phyloP scores from a whole-genome alignment of 2,888 invertebrate species.

The Aleiodes leptofemur region DNA sequence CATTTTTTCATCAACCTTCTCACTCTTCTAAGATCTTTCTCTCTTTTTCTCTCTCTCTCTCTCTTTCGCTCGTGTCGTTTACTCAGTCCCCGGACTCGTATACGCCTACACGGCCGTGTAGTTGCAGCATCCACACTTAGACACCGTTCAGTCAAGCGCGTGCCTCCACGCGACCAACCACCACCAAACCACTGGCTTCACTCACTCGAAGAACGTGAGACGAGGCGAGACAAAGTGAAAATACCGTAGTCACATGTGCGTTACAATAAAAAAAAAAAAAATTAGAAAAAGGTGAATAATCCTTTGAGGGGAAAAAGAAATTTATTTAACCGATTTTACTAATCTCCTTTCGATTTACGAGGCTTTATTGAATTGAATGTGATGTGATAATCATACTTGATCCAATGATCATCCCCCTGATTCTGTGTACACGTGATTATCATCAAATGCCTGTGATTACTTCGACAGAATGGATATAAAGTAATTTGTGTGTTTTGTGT shows the following conservation, averaged over 20 bases:
- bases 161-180: conserved; percentile 75
- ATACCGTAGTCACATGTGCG: neutral
- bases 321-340: neutral
- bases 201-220: conserved; percentile 39
- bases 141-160: conserved; percentile 73
- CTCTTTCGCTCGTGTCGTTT: conserved; percentile 36
- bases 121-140: conserved; percentile 74
- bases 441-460: conserved; percentile 7
- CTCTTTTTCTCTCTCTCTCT: conserved; percentile 44
- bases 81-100: conserved; percentile 54
- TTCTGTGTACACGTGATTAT: neutral
- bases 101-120: conserved; percentile 73
- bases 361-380: conserved; percentile 48
- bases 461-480: neutral
- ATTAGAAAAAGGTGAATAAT: neutral
- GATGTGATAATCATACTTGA: conserved; percentile 41
- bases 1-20: conserved; percentile 49
- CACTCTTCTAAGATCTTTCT: conserved; percentile 52
- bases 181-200: conserved; percentile 68
- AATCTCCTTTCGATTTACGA: neutral
- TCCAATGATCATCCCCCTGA: conserved; percentile 1
- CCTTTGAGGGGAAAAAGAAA: neutral
- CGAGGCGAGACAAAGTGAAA: conserved; percentile 25
- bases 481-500: neutral
- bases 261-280: conserved; percentile 3